Conservation (phyloP, 2,113 vertebrate species). For the Cynocephalus volans region DNA sequence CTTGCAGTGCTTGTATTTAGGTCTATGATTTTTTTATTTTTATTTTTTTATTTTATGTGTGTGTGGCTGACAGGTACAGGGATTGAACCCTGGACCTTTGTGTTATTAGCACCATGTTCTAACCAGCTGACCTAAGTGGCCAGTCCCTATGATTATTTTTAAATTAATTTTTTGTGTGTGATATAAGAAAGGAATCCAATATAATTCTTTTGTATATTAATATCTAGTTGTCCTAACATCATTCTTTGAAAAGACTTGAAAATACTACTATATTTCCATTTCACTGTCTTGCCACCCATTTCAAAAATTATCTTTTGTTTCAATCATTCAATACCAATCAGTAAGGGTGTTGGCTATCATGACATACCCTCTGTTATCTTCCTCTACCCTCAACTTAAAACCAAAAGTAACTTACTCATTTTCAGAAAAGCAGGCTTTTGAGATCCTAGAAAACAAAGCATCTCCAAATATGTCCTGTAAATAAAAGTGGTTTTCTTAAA, state of each 20-base stretch:
- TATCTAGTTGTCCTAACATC: not conserved
- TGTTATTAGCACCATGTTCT: no score
- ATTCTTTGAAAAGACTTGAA: constrained; percentile 4
- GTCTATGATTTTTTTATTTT: not conserved
- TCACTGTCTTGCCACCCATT: not conserved
- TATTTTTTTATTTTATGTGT: no score
- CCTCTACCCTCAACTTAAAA: not conserved
- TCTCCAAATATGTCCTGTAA: not conserved
- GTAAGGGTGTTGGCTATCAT: not conserved
- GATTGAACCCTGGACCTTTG: no score
- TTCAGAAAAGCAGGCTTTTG: not conserved
- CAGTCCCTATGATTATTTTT: not conserved
- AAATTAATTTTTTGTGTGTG: not conserved
- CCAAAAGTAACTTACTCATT: not conserved
- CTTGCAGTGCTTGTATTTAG: not conserved
- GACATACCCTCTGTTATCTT: not conserved
- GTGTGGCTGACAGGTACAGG: no score
- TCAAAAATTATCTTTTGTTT: not conserved
- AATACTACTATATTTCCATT: not conserved
- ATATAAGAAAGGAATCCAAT: not conserved
- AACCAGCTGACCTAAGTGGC: no score
- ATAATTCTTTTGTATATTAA: not conserved
- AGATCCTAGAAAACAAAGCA: not conserved
- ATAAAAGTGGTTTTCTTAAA: not conserved
- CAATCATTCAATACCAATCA: not conserved